Percentiles rank a stretch among this genome's conserved stretches.
Evolutionary conservation across 1,140 invertebrate species (phyloP).

Genomic region (Platyscapa corneri): DNA sequence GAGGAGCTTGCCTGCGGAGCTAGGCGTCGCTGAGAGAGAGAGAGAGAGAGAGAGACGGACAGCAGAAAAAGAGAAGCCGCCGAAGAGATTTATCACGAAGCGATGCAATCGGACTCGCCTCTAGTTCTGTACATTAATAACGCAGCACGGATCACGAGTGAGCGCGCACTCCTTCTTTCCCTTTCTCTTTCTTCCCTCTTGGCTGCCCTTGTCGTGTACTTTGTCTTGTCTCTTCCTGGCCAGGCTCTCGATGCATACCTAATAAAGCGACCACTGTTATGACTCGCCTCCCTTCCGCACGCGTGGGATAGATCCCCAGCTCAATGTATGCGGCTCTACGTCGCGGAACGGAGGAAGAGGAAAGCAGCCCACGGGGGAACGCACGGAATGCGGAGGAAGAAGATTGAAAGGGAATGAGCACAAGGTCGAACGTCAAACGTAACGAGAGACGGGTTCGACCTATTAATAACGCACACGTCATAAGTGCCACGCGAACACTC

Average conservation of each 20-base stretch:
- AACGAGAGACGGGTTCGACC: conserved; percentile 50
- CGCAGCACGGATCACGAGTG: conserved; percentile 61
- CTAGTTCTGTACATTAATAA: conserved; percentile 71
- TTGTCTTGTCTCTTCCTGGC: conserved; percentile 55
- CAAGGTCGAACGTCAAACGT: conserved; percentile 56
- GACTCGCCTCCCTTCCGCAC: conserved; percentile 54
- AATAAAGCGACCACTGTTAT: conserved; percentile 68
- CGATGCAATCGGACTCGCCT: conserved; percentile 71
- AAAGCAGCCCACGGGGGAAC: conserved; percentile 18
- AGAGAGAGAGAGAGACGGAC: conserved; percentile 29
- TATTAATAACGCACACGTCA: conserved; percentile 53
- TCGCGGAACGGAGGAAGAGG: conserved; percentile 39
- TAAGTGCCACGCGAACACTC: neutral
- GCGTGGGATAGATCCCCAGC: conserved; percentile 21
- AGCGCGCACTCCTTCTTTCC: conserved; percentile 50
- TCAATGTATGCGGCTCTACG: neutral
- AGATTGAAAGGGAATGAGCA: conserved; percentile 25
- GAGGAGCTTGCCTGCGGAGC: conserved; percentile 22
- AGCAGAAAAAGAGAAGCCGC: conserved; percentile 60
- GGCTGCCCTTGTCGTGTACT: conserved; percentile 34
- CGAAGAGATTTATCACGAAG: conserved; percentile 72
- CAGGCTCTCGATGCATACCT: conserved; percentile 63
- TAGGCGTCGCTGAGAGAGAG: conserved; percentile 38
- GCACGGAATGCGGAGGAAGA: neutral
- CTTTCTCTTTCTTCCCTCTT: conserved; percentile 38